Evolutionary conservation across 2,888 invertebrate genomes (phyloP), one percentile per base, ranked within the genome.

Genomic region (Acholoe squamosa): DNA sequence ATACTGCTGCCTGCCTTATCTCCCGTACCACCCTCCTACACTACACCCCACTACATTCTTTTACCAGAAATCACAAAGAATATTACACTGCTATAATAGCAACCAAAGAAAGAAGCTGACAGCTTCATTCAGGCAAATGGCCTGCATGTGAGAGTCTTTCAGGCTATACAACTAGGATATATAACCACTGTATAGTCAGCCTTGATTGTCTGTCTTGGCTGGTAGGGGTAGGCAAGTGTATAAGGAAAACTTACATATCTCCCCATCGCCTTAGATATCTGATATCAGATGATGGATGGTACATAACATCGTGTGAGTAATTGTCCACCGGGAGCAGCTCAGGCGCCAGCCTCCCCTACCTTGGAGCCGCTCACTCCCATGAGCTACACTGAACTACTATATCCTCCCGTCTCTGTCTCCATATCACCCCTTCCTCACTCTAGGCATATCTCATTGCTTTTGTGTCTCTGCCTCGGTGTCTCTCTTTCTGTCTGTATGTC

Each of bases 271-370:
- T 22, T n/a, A 71, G 71, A 71, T 71, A 28, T 28, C 28, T 28
- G 71, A 71, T 71, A 71, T 71, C 28, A 71, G 71, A 71, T 71
- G 71, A 71, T 71, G 28, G 71, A 71, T 71, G 71, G 71, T 71
- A 71, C 71, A 71, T 28, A 28, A 28, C 71, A 28, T 28, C 28
- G 71, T 71, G 80, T 80, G 80, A 80, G 80, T 80, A 43, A 80
- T 33, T 34, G 80, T 80, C 80, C 80, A 16, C 80, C 16, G 80
- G 80, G 80, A 80, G 28, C 71, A 71, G 71, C 25, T n/a, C 61
- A 7, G 71, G 71, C 28, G 71, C 71, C 28, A 7, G n/a, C 28
- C 61, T 61, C 61, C 61, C 61, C 61, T 19, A 61, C 61, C 19
- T 3, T 1, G 22, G 19, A 19, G 22, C 61, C 5, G 61, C 19